These are phyloP conservation scores for Smutsia gigantea DNA, from an alignment of 2,797 vertebrate species.

Conservation along the genomic window DNA sequence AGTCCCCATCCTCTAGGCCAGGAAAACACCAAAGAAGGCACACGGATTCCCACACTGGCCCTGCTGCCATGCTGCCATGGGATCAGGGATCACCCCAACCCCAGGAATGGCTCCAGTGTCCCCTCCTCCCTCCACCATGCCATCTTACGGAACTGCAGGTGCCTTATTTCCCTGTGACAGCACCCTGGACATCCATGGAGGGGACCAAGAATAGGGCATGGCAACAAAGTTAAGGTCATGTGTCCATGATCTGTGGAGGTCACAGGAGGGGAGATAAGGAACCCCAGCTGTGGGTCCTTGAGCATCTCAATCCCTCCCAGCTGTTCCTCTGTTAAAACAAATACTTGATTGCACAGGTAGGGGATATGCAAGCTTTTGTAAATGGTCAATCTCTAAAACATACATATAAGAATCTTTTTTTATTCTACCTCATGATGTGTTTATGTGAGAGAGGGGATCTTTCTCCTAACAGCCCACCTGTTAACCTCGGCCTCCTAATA, in stretches of 20 bases:
- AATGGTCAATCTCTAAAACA: background rate
- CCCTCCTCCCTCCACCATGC: background rate
- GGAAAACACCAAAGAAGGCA: background rate
- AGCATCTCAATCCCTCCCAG: background rate
- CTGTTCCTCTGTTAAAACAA: background rate
- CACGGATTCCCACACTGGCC: background rate
- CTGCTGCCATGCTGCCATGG: background rate
- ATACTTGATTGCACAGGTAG: background rate
- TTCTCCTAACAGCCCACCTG: no score
- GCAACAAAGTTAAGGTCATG: background rate
- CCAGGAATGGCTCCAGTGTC: background rate
- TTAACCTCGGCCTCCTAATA: background rate
- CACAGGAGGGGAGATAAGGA: background rate
- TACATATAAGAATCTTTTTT: background rate
- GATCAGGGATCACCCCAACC: background rate
- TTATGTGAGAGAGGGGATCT: background rate
- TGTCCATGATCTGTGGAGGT: background rate
- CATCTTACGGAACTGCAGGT: background rate
- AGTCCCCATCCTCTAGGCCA: background rate
- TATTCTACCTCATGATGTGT: background rate
- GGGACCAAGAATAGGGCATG: background rate
- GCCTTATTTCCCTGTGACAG: background rate
- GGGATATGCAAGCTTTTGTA: background rate
- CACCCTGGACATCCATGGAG: background rate
- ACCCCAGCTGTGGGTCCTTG: no score